Evolutionary conservation across 2,888 invertebrate species (phyloP).

Genomic region (Apamea epomidion): DNA sequence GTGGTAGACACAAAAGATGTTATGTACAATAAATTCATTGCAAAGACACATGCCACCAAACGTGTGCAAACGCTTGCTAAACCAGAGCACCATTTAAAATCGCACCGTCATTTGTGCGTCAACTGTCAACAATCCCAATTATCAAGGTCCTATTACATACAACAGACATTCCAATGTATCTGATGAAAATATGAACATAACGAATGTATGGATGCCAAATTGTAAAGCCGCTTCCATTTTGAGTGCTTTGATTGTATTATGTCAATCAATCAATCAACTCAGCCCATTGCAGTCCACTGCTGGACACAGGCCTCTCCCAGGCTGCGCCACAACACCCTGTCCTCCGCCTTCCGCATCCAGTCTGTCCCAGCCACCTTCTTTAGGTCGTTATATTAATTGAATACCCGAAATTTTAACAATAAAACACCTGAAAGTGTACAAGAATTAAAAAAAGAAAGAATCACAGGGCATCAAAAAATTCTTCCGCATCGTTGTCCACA

Average conservation of each 20-base stretch:
- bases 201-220: background rate
- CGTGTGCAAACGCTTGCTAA: background rate
- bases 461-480: background rate
- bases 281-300: no score
- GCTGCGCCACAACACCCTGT: no score
- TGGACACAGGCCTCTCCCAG: no score
- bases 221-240: background rate
- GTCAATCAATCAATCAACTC: no score
- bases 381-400: no score
- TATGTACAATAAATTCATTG: background rate
- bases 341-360: no score
- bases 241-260: background rate
- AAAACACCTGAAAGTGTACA: no score
- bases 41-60: background rate
- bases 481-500: background rate
- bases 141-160: slow-evolving; percentile 27
- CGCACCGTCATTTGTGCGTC: slow-evolving; percentile 14
- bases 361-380: no score
- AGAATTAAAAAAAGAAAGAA: background rate
- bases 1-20: background rate
- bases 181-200: background rate
- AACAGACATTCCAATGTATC: slow-evolving; percentile 7
- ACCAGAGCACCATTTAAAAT: background rate
- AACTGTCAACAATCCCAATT: background rate
- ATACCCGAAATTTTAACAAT: no score